Base-by-base conservation (phyloP, 2,113 vertebrate species). In the Leptosomus discolor region DNA sequence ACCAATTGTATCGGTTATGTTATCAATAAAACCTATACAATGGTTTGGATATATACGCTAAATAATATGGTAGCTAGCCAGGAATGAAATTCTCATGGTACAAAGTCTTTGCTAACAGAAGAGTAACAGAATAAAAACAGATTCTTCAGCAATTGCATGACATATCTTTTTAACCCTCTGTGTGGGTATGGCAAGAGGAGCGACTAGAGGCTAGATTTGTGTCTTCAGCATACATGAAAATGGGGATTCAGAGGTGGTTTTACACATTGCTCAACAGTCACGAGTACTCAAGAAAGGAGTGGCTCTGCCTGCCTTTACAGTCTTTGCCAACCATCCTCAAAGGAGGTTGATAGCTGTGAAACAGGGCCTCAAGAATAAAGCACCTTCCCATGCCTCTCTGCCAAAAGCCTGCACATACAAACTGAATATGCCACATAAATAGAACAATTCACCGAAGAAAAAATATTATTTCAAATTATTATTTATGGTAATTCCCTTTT, bases 31-130 rank as follows among this genome's bases (percentile, higher is more conserved):
- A 26, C 30, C 34, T 74, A 12, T 5, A 48, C 15, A 73, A 29
- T 9, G 23, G 19, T 71, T 89, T 50, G 53, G 29, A 91, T 32
- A 58, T 5, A 18, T 3, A 50, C 9, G 46, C 8, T 68, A 37
- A 54, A 67, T 24, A 76, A 46, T 3, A 24, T 3, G 30, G 26
- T 16, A 71, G 34, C 26, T 50, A 64, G 32, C 60, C 16, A 85
- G n/a, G 43, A 16, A 26, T 36, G 15, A 46, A 79, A 57, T 65
- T 57, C 43, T 43, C 18, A 22, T 0, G 0, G 23, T 20, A 56
- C 3, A 13, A 77, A 81, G 54, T 12, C 64, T 61, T 69, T 74
- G 64, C n/a, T 61, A 91, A 53, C 7, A 57, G 37, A 58, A 32
- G 16, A 80, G 34, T 23, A 45, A 29, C 5, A 19, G 20, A 18